phyloP scores from a whole-genome alignment of 1,140 invertebrate genomes.

The Habropoda laboriosa region DNA sequence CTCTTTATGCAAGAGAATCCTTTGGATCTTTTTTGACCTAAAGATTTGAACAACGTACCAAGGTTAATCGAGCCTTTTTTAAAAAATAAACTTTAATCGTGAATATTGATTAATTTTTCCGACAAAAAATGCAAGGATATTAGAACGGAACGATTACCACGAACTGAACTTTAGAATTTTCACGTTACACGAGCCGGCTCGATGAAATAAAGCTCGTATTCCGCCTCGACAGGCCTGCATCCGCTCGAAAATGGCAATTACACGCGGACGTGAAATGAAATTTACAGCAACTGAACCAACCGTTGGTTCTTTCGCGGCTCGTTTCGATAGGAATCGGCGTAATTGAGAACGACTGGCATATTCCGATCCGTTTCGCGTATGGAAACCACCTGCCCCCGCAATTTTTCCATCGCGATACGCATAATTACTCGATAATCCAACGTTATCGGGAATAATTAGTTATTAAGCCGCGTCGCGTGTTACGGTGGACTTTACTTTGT shows the following conservation, averaged over 20 bases:
- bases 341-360: conserved; percentile 43
- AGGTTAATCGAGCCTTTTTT: no score
- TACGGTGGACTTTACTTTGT: conserved; percentile 17
- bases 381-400: conserved; percentile 29
- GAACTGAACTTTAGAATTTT: no score
- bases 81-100: no score
- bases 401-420: conserved; percentile 21
- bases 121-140: no score
- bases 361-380: conserved; percentile 39
- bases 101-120: no score
- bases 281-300: neutral
- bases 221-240: neutral
- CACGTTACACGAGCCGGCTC: neutral
- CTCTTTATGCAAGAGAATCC: no score
- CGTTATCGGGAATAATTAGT: conserved; percentile 61
- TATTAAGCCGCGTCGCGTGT: conserved; percentile 56
- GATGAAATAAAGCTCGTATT: neutral
- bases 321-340: conserved; percentile 50
- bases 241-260: neutral
- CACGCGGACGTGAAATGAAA: neutral
- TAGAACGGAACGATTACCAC: no score
- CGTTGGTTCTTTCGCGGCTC: neutral
- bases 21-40: no score
- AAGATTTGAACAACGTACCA: no score
- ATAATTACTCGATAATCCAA: conserved; percentile 57